These are phyloP conservation scores for Ageneiosus marmoratus DNA, from an alignment of 2,113 vertebrate genomes.

Conservation along the genomic window DNA sequence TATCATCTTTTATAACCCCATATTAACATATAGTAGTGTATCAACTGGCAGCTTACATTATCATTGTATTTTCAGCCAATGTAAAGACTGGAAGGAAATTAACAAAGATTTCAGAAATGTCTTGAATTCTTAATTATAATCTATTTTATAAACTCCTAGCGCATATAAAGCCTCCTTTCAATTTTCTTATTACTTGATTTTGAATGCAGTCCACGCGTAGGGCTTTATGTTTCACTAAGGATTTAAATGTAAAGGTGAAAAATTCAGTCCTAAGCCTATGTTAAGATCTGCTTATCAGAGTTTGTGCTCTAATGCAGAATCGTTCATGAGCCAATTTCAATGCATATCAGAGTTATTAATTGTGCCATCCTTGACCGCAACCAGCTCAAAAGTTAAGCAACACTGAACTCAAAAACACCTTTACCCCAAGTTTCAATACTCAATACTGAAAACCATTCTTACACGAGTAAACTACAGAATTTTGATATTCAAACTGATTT, in stretches of 20 bases:
- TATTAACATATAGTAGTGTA: too few relatives aligned
- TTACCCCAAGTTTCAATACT: not conserved
- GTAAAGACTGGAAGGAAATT: too few relatives aligned
- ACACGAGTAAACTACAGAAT: not conserved
- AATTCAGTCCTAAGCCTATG: not conserved
- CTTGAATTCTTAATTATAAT: too few relatives aligned
- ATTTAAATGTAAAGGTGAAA: not conserved
- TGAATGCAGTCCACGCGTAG: too few relatives aligned
- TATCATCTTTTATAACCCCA: too few relatives aligned
- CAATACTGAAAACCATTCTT: not conserved
- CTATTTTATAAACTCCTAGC: too few relatives aligned
- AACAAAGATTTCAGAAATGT: too few relatives aligned
- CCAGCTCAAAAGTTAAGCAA: not conserved
- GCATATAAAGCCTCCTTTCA: too few relatives aligned
- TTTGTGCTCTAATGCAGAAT: not conserved
- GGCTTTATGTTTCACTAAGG: not conserved
- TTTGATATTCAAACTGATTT: not conserved
- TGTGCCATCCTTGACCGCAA: not conserved
- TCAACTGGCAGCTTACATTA: too few relatives aligned
- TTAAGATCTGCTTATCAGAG: not conserved
- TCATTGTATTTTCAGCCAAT: too few relatives aligned
- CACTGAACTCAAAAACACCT: not conserved
- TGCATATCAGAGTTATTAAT: not conserved
- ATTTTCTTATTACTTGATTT: too few relatives aligned
- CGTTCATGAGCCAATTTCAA: not conserved